Evolutionary conservation across 1,140 invertebrate genomes (phyloP).

Genomic region (Sycophaga agraensis): DNA sequence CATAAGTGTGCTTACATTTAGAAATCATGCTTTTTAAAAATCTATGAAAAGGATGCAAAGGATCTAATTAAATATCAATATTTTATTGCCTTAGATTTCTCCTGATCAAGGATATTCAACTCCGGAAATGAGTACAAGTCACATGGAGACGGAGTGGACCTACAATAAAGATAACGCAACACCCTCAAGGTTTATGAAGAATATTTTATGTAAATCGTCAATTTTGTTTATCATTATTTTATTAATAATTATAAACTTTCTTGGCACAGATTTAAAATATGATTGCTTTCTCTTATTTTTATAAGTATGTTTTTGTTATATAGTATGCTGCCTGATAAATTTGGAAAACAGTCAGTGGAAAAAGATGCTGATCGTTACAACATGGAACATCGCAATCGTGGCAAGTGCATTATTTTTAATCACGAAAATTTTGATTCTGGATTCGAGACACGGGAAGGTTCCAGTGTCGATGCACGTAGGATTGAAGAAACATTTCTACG

Average conservation of each 20-base stretch:
- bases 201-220: constrained; percentile 12
- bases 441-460: constrained; percentile 39
- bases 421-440: constrained; percentile 63
- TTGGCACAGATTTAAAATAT: no score
- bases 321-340: constrained; percentile 8
- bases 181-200: not conserved
- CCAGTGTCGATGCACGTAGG: constrained; percentile 36
- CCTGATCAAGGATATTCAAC: constrained; percentile 31
- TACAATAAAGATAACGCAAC: constrained; percentile 9
- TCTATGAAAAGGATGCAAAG: no score
- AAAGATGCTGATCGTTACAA: constrained; percentile 61
- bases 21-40: no score
- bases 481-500: constrained; percentile 42
- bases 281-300: no score
- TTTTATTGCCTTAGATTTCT: constrained; percentile 23
- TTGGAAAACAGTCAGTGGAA: constrained; percentile 38
- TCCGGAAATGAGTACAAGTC: constrained; percentile 27
- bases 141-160: constrained; percentile 31
- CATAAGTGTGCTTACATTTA: no score
- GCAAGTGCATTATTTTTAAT: constrained; percentile 76
- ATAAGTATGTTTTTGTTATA: not conserved
- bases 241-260: no score
- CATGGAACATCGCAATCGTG: constrained; percentile 67
- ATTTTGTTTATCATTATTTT: not conserved
- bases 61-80: no score